These are phyloP conservation scores for Drosophila jambulina DNA, from an alignment of 1,140 invertebrate genomes.

Conservation along the genomic window DNA sequence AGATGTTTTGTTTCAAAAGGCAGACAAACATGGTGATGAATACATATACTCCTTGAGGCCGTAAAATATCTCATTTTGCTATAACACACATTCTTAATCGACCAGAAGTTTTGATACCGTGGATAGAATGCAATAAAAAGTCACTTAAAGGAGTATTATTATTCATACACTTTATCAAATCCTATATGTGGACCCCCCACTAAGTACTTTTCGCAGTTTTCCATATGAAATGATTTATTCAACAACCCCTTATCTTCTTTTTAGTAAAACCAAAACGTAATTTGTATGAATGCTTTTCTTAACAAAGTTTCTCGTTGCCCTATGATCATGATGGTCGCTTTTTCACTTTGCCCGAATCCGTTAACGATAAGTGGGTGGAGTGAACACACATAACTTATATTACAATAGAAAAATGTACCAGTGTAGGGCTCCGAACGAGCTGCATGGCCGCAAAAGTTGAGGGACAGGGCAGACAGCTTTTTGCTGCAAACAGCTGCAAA, in stretches of 20 bases:
- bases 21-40: no score
- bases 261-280: constrained; percentile 7
- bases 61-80: no score
- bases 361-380: constrained; percentile 20
- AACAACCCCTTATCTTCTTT: not conserved
- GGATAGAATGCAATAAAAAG: not conserved
- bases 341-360: constrained; percentile 10
- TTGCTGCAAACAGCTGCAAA: constrained; percentile 64
- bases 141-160: not conserved
- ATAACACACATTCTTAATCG: not conserved
- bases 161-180: not conserved
- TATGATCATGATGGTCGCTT: constrained; percentile 17
- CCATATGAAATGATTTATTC: not conserved
- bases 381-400: constrained; percentile 1
- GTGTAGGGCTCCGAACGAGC: constrained; percentile 8
- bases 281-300: constrained; percentile 3
- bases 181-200: not conserved
- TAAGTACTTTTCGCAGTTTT: not conserved
- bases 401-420: constrained; percentile 26
- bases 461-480: constrained; percentile 43
- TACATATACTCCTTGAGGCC: not conserved
- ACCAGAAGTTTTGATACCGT: no score
- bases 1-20: no score
- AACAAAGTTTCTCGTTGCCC: constrained; percentile 8
- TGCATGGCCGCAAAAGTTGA: constrained; percentile 19